Evolutionary conservation across 1,140 invertebrate species (phyloP).

Genomic region (Calliphora vicina): DNA sequence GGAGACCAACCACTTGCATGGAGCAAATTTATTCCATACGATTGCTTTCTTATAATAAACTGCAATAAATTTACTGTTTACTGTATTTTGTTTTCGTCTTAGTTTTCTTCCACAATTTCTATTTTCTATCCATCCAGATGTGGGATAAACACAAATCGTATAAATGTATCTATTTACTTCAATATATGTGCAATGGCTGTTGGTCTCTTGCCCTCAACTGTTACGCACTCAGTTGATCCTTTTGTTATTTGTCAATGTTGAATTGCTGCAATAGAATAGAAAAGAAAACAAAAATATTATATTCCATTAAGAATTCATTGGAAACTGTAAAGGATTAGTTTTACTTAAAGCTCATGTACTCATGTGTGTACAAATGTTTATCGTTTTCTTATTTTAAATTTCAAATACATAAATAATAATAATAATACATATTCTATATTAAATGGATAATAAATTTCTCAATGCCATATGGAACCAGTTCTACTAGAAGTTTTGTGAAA

Average conservation of each 20-base stretch:
- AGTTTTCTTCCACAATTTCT: background rate
- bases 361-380: background rate
- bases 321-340: background rate
- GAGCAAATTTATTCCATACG: background rate
- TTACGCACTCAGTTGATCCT: background rate
- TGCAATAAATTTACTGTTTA: background rate
- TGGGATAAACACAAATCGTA: background rate
- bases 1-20: background rate
- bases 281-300: background rate
- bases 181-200: background rate
- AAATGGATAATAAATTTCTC: background rate
- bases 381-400: background rate
- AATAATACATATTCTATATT: background rate
- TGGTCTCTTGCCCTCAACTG: background rate
- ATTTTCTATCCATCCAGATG: background rate
- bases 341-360: too few relatives aligned
- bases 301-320: background rate
- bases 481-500: too few relatives aligned
- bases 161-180: background rate
- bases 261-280: constrained; percentile 3
- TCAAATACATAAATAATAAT: background rate
- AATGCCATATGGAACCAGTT: background rate
- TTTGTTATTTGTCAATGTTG: constrained; percentile 1
- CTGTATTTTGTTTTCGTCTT: background rate
- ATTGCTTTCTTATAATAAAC: constrained; percentile 14